phyloP scores from a whole-genome alignment of 1,140 invertebrate species.

The Pararge aegeria region DNA sequence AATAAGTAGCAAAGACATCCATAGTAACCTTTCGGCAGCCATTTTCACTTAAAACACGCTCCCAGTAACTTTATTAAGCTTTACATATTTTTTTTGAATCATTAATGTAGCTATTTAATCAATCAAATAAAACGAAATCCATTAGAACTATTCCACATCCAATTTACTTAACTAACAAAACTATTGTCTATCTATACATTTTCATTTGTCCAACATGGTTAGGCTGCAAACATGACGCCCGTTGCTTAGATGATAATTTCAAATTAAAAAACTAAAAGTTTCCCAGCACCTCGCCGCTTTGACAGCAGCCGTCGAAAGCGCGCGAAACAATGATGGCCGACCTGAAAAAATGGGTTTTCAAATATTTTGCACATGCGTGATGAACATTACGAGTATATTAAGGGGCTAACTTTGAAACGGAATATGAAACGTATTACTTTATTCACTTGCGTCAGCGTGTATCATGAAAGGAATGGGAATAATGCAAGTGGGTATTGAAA shows the following conservation, averaged over 20 bases:
- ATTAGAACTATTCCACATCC: conserved; percentile 16
- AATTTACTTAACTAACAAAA: conserved; percentile 18
- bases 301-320: conserved; percentile 52
- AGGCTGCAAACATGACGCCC: conserved; percentile 6
- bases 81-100: conserved; percentile 25
- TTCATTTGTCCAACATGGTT: conserved; percentile 20
- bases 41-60: conserved; percentile 39
- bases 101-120: not conserved
- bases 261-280: conserved; percentile 23
- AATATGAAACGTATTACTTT: too few relatives aligned
- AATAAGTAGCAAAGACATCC: conserved; percentile 58
- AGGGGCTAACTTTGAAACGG: not conserved
- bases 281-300: conserved; percentile 45
- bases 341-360: conserved; percentile 48
- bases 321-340: conserved; percentile 59
- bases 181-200: conserved; percentile 21
- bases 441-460: too few relatives aligned
- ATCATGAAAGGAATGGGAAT: too few relatives aligned
- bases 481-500: too few relatives aligned
- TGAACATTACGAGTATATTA: not conserved
- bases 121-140: conserved; percentile 20
- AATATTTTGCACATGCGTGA: conserved; percentile 59
- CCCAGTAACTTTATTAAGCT: not conserved
- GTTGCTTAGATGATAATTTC: conserved; percentile 6
- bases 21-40: conserved; percentile 58